These are phyloP conservation scores for Lepisosteus osseus DNA, from an alignment of 2,113 vertebrate species.

Conservation along the genomic window DNA sequence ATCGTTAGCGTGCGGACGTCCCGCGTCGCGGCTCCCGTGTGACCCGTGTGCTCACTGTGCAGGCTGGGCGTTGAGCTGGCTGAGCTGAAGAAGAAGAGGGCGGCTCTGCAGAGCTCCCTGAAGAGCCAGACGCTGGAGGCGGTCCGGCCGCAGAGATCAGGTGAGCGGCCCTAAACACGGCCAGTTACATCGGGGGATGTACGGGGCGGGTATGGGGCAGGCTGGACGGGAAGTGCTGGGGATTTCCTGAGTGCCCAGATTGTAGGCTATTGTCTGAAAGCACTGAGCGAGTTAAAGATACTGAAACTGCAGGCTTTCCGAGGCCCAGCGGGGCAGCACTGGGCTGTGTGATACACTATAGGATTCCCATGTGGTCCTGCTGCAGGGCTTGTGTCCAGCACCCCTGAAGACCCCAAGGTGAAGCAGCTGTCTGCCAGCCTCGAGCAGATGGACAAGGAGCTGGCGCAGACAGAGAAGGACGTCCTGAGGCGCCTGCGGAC, in stretches of 20 bases:
- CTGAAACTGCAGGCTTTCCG: no score
- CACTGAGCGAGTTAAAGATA: no score
- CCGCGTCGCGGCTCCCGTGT: no score
- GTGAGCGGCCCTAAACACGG: constrained; percentile 37
- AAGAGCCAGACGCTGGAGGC: constrained; percentile 60
- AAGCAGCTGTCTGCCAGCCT: constrained; percentile 59
- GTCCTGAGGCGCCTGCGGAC: constrained; percentile 65
- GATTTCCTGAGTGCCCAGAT: no score
- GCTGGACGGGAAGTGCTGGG: no score
- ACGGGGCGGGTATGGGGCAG: no score
- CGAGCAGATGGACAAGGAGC: constrained; percentile 64
- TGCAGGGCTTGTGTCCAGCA: constrained; percentile 45
- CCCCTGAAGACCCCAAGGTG: constrained; percentile 59
- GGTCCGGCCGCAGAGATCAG: constrained; percentile 48
- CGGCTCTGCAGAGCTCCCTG: constrained; percentile 52
- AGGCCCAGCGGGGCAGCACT: no score
- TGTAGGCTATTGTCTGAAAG: no score
- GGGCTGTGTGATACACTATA: no score
- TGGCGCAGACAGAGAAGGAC: constrained; percentile 64
- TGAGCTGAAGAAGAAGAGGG: constrained; percentile 75
- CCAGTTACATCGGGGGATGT: no score
- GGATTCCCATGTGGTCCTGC: no score
- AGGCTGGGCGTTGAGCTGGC: constrained; percentile 80
- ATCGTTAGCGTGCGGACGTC: not conserved
- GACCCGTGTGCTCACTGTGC: not conserved